These are phyloP conservation scores for Lagria hirta DNA, from an alignment of 2,888 invertebrate genomes.

Conservation along the genomic window DNA sequence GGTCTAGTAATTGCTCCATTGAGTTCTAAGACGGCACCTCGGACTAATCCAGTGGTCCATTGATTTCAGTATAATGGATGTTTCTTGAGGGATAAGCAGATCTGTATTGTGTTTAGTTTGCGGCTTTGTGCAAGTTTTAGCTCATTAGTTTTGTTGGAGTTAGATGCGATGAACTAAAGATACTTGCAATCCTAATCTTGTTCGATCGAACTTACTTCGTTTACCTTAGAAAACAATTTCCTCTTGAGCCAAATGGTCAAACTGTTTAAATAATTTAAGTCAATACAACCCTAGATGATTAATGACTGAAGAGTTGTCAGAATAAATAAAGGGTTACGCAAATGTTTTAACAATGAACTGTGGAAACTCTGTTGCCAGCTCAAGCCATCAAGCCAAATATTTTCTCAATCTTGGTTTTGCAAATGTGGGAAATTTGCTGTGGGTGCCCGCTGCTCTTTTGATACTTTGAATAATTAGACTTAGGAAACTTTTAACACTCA, in stretches of 20 bases:
- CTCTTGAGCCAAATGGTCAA: conserved; percentile 15
- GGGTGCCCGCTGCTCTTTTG: no score
- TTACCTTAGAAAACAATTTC: conserved; percentile 17
- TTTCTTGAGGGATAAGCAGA: conserved; percentile 52
- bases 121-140: conserved; percentile 50
- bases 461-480: no score
- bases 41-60: conserved; percentile 52
- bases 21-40: conserved; percentile 50
- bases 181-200: conserved; percentile 27
- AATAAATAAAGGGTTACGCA: no score
- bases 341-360: no score
- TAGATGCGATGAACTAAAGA: conserved; percentile 31
- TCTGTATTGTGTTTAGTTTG: conserved; percentile 53
- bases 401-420: no score
- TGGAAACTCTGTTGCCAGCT: no score
- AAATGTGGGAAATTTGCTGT: no score
- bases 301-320: no score
- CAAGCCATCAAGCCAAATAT: no score
- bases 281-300: conserved; percentile 23
- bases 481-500: no score
- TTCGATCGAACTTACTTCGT: no score
- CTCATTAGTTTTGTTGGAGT: conserved; percentile 47
- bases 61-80: conserved; percentile 53
- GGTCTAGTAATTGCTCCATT: conserved; percentile 52
- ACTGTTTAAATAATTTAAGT: conserved; percentile 22